Evolutionary conservation across 2,113 vertebrate species (phyloP).

Genomic region (Platysternon megacephalum): DNA sequence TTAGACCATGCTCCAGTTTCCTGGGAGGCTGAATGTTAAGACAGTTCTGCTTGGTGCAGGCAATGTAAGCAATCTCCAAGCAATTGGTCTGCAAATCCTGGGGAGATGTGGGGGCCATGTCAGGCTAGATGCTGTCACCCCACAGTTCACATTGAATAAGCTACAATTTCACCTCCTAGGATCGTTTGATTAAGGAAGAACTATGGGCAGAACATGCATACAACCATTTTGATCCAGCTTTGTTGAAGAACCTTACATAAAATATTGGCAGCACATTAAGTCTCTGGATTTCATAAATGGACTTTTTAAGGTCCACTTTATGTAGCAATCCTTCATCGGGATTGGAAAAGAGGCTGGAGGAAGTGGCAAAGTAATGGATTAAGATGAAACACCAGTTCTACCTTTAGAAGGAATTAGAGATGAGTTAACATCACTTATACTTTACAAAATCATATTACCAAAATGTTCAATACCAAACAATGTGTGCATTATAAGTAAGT

Average conservation of each 20-base stretch:
- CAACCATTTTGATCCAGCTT: neutral
- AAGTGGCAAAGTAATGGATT: neutral
- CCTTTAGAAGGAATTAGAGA: neutral
- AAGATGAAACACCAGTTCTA: neutral
- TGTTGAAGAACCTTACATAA: neutral
- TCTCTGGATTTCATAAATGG: neutral
- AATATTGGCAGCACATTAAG: neutral
- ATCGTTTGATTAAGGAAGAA: neutral
- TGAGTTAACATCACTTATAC: neutral
- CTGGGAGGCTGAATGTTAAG: neutral
- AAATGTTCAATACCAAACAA: neutral
- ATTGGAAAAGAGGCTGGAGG: neutral
- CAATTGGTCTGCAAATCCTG: too few relatives aligned
- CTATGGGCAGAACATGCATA: neutral
- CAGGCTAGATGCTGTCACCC: neutral
- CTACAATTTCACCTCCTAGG: neutral
- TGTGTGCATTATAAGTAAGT: neutral
- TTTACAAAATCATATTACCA: neutral
- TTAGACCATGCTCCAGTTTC: neutral
- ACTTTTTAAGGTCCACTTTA: neutral
- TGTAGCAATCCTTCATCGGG: neutral
- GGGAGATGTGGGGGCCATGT: neutral
- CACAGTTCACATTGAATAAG: neutral
- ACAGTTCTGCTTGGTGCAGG: neutral
- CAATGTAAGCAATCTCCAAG: neutral